Base-by-base conservation (phyloP, 2,113 vertebrate genomes). In the Nothobranchius kuhntae region DNA sequence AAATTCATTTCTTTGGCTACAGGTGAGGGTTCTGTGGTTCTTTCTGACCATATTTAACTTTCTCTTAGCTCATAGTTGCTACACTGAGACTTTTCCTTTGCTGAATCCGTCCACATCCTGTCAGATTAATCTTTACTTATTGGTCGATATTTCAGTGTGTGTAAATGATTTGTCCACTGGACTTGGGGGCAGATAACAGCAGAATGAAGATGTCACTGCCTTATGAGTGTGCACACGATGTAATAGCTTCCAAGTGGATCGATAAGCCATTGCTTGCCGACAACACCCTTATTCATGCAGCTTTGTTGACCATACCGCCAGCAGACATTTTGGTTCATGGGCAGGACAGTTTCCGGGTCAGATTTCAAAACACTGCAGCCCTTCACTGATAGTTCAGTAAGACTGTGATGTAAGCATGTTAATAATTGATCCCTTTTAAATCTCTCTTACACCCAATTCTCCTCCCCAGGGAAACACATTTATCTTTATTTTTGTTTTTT, bases 101-200 rank as follows among this genome's bases (percentile, higher is more conserved):
- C 53, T 40, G 71, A 65, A 54, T 51, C 40, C 11, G 61, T 73
- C 64, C 40, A 55, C 61, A 42, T 87, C 62, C 7, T 50, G 64
- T 40, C 63, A 59, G 80, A 84, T 91, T 89, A 87, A 81, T 69
- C 77, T 87, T 88, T 79, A 87, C 57, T 84, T 81, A 77, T 79
- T 71, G 72, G 68, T 82, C 80, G 65, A 90, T 91, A 87, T 77
- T 88, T 80, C 80, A 14, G 56, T 46, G 21, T 80, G 75, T 57
- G 91, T 91, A 80, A 91, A 91, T 91, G 83, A 92, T 93, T 92
- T 79, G 83, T 90, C 38, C 75, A 73, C 53, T 53, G 62, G 75
- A 82, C 68, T 53, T 68, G 70, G 68, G 6, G 14, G 38, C 42
- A 88, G 90, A 91, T 92, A 91, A 92, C 83, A 36, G 35, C 81